Percentiles rank a stretch among this genome's conserved stretches.
These are phyloP conservation scores for Zosterops hypoxanthus DNA, from an alignment of 2,113 vertebrate genomes.

Conservation along the genomic window DNA sequence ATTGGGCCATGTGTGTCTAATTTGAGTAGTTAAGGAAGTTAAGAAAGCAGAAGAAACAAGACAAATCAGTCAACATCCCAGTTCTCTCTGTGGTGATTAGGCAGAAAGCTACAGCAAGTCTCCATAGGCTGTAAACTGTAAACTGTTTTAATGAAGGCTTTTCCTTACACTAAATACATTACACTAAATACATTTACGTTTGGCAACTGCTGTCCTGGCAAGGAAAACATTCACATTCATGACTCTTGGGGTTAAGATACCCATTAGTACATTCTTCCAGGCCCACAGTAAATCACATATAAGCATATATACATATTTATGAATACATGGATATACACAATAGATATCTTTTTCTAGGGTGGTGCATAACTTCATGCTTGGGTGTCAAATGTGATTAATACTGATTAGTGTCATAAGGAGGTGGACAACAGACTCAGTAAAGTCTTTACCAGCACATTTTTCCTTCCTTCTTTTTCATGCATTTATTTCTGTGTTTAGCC, in stretches of 20 bases:
- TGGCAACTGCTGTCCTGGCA: not conserved
- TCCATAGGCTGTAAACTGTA: not conserved
- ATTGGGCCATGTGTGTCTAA: not conserved
- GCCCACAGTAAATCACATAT: not conserved
- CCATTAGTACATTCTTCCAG: not conserved
- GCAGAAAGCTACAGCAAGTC: not conserved
- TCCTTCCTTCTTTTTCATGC: not conserved
- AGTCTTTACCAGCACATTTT: not conserved
- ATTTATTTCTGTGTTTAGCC: not conserved
- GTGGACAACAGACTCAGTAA: not conserved
- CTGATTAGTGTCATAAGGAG: not conserved
- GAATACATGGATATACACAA: not conserved
- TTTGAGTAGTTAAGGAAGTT: not conserved
- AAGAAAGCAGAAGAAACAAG: constrained; percentile 15
- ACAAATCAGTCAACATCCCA: not conserved
- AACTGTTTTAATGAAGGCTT: not conserved
- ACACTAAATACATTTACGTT: not conserved
- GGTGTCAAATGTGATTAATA: not conserved
- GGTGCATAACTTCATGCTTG: not conserved
- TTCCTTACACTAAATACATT: not conserved
- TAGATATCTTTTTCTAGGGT: not conserved
- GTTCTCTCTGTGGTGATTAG: not conserved
- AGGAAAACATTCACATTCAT: not conserved
- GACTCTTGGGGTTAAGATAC: not conserved
- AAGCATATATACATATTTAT: not conserved